Conservation (phyloP, 2,113 vertebrate genomes). For the Menura novaehollandiae region DNA sequence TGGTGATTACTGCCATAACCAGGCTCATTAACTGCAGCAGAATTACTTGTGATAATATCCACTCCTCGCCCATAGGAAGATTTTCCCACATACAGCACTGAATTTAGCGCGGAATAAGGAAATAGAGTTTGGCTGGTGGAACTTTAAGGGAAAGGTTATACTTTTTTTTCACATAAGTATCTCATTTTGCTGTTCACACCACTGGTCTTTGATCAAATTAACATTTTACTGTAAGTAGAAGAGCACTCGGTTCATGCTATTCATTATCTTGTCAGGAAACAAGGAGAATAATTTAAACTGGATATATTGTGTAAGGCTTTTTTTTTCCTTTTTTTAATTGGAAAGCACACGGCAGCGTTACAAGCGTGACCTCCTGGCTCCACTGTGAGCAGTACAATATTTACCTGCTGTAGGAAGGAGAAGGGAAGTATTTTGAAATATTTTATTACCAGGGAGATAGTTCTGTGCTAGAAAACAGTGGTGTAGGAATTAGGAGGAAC, state of each 20-base stretch:
- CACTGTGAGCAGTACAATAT: background rate
- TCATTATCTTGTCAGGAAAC: constrained; percentile 34
- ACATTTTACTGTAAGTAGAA: background rate
- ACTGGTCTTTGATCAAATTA: constrained; percentile 24
- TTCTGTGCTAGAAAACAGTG: background rate
- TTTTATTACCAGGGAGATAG: background rate
- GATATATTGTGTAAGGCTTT: background rate
- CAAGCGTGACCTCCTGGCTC: background rate
- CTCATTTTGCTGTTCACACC: constrained; percentile 19
- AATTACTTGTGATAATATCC: constrained; percentile 7
- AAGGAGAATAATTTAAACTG: background rate
- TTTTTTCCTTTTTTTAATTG: background rate
- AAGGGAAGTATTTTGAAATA: background rate
- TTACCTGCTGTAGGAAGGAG: background rate
- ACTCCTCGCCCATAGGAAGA: background rate
- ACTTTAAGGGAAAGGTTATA: background rate
- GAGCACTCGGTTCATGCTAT: constrained; percentile 1
- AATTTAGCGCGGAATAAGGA: background rate
- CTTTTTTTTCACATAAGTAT: constrained; percentile 3
- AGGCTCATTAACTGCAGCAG: constrained; percentile 27
- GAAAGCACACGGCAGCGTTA: background rate
- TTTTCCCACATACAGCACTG: background rate
- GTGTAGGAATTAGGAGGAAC: background rate
- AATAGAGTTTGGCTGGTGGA: background rate
- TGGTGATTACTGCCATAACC: constrained; percentile 4